Evolutionary conservation across 2,888 invertebrate genomes (phyloP), one percentile per base, ranked within the genome.

Genomic region (Podotricha telesiphe): DNA sequence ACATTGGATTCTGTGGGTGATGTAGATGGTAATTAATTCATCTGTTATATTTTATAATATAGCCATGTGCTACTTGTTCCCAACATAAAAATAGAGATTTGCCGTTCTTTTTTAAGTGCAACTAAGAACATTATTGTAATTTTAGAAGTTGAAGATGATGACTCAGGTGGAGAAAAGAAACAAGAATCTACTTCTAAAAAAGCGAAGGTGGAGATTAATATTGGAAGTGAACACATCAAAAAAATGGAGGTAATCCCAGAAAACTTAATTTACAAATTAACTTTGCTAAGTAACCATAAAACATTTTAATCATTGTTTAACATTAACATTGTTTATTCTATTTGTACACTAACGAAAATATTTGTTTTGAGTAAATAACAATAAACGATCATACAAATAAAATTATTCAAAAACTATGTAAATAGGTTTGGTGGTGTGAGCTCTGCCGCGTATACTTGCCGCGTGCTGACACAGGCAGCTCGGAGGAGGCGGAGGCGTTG

Each of bases 1-100:
- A 97, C 97, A 0, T 94, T 97, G n/a, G 97, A 97, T 86, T 97
- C 97, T 3, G 96, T 97, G 40, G 97, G 97, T 8, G 97, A 97
- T 86, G 96, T 96, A 28, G 97, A 97, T 87, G 96, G 95, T 95
- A 89, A 89, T 84, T 67, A 47, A 37, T 37, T 10, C 37, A 10
- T 37, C 10, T 37, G 10, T 8, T 37, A 8, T 37, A 10, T 10
- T 37, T 37, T 4, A 6, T 1, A 37, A 37, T 37, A 8, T 53
- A 28, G 28, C 2, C 7, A n/a, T n/a, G n/a, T n/a, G 8, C n/a
- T 15, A 28, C n/a, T 22, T 6, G 28, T 53, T 2, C 10, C 19
- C 28, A 5, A 15, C 51, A 15, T 22, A 22, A 53, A 53, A 61
- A 59, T 73, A 17, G 40, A n/a, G 6, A n/a, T n/a, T n/a, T n/a